phyloP scores from a whole-genome alignment of 2,797 vertebrate genomes.

The Amblyraja radiata region DNA sequence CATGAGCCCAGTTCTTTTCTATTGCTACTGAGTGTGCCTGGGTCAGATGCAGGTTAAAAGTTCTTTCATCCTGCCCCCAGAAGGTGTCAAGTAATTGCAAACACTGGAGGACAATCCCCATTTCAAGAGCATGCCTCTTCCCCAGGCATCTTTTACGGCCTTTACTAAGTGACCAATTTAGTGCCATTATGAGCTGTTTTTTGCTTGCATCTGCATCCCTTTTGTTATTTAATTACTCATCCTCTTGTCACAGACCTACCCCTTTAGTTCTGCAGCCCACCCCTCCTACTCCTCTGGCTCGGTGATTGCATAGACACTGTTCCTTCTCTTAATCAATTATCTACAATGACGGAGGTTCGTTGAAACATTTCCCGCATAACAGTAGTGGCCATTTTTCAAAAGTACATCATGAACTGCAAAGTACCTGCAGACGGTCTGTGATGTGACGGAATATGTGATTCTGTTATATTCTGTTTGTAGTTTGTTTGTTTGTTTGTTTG shows the following conservation, averaged over 20 bases:
- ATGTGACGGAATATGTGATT: no score
- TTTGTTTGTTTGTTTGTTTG: no score
- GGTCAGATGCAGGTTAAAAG: background rate
- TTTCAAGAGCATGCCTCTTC: background rate
- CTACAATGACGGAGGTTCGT: background rate
- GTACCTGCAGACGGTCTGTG: background rate
- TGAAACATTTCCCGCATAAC: background rate
- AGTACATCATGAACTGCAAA: background rate
- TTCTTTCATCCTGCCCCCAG: no score
- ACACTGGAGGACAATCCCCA: background rate
- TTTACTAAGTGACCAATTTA: slow-evolving; percentile 9
- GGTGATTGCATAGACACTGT: no score
- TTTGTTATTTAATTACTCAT: background rate
- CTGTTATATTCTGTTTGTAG: no score
- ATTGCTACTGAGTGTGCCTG: background rate
- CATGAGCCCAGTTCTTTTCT: background rate
- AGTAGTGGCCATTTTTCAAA: background rate
- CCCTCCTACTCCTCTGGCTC: background rate
- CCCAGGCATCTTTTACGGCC: background rate
- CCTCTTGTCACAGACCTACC: background rate
- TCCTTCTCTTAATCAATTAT: background rate
- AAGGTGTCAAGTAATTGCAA: background rate
- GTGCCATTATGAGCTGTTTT: background rate
- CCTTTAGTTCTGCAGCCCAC: background rate
- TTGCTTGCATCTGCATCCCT: background rate